These are phyloP conservation scores for Spinibarbus caldwelli DNA, from an alignment of 2,797 vertebrate genomes.

Conservation along the genomic window DNA sequence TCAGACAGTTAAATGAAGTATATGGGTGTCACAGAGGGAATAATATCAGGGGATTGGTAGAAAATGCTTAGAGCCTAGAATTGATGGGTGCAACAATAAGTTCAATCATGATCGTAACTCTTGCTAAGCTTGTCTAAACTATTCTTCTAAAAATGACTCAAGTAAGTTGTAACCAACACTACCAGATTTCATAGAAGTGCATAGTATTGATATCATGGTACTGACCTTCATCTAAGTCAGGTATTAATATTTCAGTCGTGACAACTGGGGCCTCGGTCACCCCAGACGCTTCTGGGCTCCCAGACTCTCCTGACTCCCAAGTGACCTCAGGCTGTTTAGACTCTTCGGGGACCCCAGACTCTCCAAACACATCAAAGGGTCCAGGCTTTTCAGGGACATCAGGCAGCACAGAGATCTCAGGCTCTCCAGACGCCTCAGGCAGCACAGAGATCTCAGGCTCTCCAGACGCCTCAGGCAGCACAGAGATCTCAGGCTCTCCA, in stretches of 20 bases:
- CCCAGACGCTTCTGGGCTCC: constrained; percentile 19
- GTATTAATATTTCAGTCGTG: constrained; percentile 63
- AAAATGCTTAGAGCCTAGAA: constrained; percentile 37
- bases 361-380: neutral
- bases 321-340: neutral
- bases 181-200: neutral
- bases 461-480: neutral
- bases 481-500: neutral
- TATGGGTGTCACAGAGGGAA: constrained; percentile 5
- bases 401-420: neutral
- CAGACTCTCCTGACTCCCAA: constrained; percentile 48
- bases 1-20: constrained; percentile 55
- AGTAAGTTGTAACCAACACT: neutral
- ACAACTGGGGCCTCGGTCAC: constrained; percentile 43
- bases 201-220: constrained; percentile 59
- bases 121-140: neutral
- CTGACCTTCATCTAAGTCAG: constrained; percentile 76
- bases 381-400: neutral
- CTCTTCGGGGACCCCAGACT: neutral
- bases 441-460: neutral
- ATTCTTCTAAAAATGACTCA: neutral
- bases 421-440: too few species aligned
- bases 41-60: constrained; percentile 24
- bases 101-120: neutral
- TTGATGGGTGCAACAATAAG: constrained; percentile 24